Conservation (phyloP, 2,113 vertebrate genomes). For the Hypomesus transpacificus region DNA sequence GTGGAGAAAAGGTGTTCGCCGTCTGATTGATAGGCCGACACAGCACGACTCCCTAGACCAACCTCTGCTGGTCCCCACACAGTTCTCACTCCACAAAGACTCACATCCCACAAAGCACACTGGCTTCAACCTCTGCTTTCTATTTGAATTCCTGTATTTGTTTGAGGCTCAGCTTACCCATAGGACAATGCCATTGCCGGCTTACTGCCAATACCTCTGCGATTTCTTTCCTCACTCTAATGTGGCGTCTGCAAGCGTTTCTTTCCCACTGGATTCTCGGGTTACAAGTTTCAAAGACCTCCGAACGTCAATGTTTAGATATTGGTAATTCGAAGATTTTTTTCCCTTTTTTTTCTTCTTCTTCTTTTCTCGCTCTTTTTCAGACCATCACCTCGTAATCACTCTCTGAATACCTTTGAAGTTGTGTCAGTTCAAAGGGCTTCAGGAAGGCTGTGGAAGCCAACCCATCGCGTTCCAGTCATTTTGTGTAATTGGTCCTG, state of each 20-base stretch:
- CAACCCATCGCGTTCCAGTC: conserved; percentile 76
- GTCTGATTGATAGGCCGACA: conserved; percentile 70
- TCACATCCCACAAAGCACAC: not conserved
- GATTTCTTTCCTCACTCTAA: conserved; percentile 8
- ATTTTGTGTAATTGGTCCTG: conserved; percentile 89
- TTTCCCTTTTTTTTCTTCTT: not conserved
- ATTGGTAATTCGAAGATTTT: conserved; percentile 76
- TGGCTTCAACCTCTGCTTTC: conserved; percentile 20
- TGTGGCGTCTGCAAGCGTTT: conserved; percentile 30
- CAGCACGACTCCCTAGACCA: conserved; percentile 56
- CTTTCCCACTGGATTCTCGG: conserved; percentile 50
- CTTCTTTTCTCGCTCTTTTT: conserved; percentile 24
- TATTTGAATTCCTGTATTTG: conserved; percentile 23
- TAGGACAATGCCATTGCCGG: not conserved
- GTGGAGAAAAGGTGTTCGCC: conserved; percentile 50
- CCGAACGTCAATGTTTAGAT: conserved; percentile 71
- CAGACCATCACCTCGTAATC: conserved; percentile 76
- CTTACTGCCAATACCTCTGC: not conserved
- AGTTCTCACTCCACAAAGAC: not conserved
- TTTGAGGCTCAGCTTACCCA: conserved; percentile 6
- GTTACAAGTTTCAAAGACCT: conserved; percentile 50
- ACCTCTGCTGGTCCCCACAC: conserved; percentile 33
- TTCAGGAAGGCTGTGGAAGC: conserved; percentile 66
- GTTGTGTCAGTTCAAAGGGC: conserved; percentile 82
- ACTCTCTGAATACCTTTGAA: conserved; percentile 81